These are phyloP conservation scores for Drosophila anomalata DNA, from an alignment of 2,888 invertebrate genomes.

Conservation along the genomic window DNA sequence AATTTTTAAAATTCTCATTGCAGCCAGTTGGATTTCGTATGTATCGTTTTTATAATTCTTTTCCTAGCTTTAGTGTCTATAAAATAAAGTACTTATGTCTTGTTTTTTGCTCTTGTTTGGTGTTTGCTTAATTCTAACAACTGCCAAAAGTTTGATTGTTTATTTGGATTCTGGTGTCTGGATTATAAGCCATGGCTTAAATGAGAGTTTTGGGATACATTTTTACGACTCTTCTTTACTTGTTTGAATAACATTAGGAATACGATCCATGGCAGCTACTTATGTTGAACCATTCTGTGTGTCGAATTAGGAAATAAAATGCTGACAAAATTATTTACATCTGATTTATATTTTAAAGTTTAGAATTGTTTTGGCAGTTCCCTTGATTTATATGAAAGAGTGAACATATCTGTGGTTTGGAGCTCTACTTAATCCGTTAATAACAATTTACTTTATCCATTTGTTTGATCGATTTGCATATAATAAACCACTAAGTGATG, in stretches of 20 bases:
- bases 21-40: slow-evolving; percentile 7
- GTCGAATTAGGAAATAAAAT: slow-evolving; percentile 20
- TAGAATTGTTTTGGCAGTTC: slow-evolving; percentile 69
- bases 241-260: slow-evolving; percentile 59
- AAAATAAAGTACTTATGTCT: slow-evolving; percentile 74
- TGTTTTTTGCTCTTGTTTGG: slow-evolving; percentile 40
- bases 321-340: slow-evolving; percentile 32
- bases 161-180: slow-evolving; percentile 48
- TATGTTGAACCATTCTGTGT: slow-evolving; percentile 30
- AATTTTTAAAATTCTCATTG: slow-evolving; percentile 43
- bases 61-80: slow-evolving; percentile 50
- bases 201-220: slow-evolving; percentile 52
- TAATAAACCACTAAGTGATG: slow-evolving; percentile 68
- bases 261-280: slow-evolving; percentile 52
- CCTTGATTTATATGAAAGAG: slow-evolving; percentile 35
- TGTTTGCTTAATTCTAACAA: slow-evolving; percentile 48
- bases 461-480: slow-evolving; percentile 11
- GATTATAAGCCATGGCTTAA: slow-evolving; percentile 52
- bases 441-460: slow-evolving; percentile 56
- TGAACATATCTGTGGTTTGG: slow-evolving; percentile 50
- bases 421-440: slow-evolving; percentile 51
- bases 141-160: slow-evolving; percentile 74
- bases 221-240: slow-evolving; percentile 35
- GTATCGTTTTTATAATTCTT: slow-evolving; percentile 24
- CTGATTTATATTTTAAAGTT: slow-evolving; percentile 24